phyloP scores from a whole-genome alignment of 64 coral and sea anemone species.

The Anthopleura sola region DNA sequence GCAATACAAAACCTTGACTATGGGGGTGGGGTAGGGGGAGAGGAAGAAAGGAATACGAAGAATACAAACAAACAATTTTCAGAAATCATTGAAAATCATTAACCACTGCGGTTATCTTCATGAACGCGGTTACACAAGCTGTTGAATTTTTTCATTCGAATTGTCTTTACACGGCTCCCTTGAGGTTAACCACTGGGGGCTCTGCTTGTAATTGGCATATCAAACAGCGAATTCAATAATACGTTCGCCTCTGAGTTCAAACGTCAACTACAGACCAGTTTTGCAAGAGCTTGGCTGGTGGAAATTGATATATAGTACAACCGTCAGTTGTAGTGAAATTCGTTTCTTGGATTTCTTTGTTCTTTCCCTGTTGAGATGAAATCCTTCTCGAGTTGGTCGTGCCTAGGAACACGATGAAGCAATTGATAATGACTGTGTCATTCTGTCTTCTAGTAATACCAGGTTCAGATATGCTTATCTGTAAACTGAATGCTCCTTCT shows the following conservation, averaged over 20 bases:
- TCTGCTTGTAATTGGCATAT: neutral
- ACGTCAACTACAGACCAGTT: neutral
- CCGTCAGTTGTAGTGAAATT: neutral
- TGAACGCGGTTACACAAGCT: neutral
- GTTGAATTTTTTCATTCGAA: neutral
- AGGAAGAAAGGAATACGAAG: neutral
- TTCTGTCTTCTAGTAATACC: neutral
- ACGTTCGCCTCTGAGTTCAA: neutral
- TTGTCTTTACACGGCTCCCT: neutral
- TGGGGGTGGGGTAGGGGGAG: neutral
- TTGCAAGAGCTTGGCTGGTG: neutral
- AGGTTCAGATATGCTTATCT: neutral
- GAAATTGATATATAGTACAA: neutral
- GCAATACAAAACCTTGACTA: neutral
- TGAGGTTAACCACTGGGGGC: neutral
- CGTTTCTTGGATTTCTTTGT: neutral
- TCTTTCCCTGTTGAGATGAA: neutral
- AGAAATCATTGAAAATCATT: neutral
- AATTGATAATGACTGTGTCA: neutral
- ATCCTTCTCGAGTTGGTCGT: neutral
- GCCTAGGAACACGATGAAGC: neutral
- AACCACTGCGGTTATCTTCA: neutral
- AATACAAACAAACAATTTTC: neutral
- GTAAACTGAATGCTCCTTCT: slow-evolving; percentile 4
- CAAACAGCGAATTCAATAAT: neutral